A percentile compares a stretch with the other conserved stretches of the same genome.
Evolutionary conservation across 2,888 invertebrate species (phyloP).

Genomic region (Rotaria magnacalcarata): DNA sequence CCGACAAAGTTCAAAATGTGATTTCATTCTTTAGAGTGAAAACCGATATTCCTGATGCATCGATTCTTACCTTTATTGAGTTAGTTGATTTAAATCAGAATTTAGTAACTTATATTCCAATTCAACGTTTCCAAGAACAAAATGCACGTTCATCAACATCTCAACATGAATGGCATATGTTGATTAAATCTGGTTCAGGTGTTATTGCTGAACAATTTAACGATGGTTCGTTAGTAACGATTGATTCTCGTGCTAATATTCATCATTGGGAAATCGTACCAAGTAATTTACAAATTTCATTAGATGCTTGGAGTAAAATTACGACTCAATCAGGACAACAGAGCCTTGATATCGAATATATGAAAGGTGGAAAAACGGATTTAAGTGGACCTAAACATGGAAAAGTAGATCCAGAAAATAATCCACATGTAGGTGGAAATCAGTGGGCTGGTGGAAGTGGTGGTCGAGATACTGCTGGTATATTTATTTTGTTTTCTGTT

Average conservation of each 20-base stretch:
- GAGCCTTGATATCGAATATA: slow-evolving; percentile 52
- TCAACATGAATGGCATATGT: slow-evolving; percentile 29
- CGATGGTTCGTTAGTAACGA: slow-evolving; percentile 63
- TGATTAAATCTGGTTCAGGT: neutral
- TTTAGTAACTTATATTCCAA: slow-evolving; percentile 11
- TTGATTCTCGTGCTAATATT: slow-evolving; percentile 64
- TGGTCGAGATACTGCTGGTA: slow-evolving; percentile 48
- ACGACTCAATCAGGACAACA: slow-evolving; percentile 55
- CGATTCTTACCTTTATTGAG: neutral
- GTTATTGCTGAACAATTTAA: slow-evolving; percentile 3
- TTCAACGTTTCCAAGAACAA: neutral
- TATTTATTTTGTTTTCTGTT: neutral
- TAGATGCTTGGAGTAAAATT: slow-evolving; percentile 62
- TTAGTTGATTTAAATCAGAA: neutral
- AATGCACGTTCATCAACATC: neutral
- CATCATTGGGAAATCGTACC: slow-evolving; percentile 64
- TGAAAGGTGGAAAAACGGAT: slow-evolving; percentile 57
- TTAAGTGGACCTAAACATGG: slow-evolving; percentile 81
- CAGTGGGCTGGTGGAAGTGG: slow-evolving; percentile 94
- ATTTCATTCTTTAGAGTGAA: neutral
- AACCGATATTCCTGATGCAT: neutral
- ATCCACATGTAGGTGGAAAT: slow-evolving; percentile 90
- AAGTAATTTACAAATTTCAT: slow-evolving; percentile 59
- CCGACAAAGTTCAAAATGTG: neutral
- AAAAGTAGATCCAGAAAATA: slow-evolving; percentile 79